These are phyloP conservation scores for Tapera naevia DNA, from an alignment of 2,797 vertebrate species.

Conservation along the genomic window DNA sequence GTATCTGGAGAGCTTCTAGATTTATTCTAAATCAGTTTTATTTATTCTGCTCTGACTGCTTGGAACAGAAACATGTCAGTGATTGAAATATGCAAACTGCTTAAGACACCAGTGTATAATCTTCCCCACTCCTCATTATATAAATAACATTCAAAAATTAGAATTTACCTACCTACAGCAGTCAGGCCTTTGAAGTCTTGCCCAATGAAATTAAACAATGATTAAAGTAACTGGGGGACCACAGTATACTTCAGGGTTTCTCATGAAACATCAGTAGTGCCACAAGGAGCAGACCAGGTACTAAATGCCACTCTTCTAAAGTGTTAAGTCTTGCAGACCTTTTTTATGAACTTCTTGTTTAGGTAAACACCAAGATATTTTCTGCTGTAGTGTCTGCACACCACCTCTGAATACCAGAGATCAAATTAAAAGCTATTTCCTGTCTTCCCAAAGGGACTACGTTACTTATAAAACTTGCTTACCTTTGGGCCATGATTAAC, in stretches of 20 bases:
- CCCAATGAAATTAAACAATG: neutral
- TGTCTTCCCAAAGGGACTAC: neutral
- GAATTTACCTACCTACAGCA: neutral
- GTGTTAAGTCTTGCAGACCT: neutral
- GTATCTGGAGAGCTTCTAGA: neutral
- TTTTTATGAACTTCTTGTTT: neutral
- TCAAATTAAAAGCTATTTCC: neutral
- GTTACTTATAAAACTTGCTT: neutral
- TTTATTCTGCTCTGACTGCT: neutral
- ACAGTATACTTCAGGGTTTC: neutral
- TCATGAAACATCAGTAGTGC: neutral
- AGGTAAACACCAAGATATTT: neutral
- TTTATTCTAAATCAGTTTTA: neutral
- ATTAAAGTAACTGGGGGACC: neutral
- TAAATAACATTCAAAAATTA: neutral
- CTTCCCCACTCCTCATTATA: rapidly evolving
- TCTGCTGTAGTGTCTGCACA: neutral
- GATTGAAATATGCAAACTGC: neutral
- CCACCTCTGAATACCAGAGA: neutral
- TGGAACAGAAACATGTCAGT: neutral
- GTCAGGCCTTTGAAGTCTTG: neutral
- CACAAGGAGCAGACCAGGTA: neutral
- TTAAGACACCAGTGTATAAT: neutral
- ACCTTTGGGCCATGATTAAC: neutral
- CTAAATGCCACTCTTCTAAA: neutral